A percentile compares a stretch with the other conserved stretches of the same genome.
Conservation (phyloP, 1,140 invertebrate species). For the Cecropterus lyciades region DNA sequence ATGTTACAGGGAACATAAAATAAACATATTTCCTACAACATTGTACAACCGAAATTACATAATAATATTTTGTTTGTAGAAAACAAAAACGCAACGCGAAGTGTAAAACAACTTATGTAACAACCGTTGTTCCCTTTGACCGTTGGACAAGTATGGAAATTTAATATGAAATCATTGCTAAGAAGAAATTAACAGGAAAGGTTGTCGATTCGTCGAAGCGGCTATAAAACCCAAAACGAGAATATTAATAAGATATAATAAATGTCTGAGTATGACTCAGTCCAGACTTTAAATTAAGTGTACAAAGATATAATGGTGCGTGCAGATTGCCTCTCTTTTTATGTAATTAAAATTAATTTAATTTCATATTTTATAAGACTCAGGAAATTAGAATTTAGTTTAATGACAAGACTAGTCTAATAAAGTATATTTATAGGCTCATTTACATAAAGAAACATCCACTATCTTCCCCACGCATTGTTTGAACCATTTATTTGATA, state of each 20-base stretch:
- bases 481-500: too few relatives aligned
- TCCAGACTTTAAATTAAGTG: not conserved
- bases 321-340: not conserved
- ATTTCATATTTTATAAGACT: not conserved
- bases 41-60: not conserved
- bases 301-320: constrained; percentile 8
- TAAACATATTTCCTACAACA: not conserved
- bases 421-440: too few relatives aligned
- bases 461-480: too few relatives aligned
- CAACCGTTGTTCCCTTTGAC: constrained; percentile 15
- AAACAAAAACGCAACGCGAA: too few relatives aligned
- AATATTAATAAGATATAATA: constrained; percentile 24
- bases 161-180: constrained; percentile 23
- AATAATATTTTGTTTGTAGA: constrained; percentile 5
- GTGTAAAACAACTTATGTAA: constrained; percentile 33
- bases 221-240: constrained; percentile 19
- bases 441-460: too few relatives aligned
- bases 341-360: not conserved
- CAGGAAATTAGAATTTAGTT: not conserved
- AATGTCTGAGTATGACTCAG: constrained; percentile 26
- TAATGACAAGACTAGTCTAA: not conserved
- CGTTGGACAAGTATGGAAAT: constrained; percentile 32
- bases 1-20: not conserved
- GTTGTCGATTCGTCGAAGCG: constrained; percentile 31
- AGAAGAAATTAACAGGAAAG: constrained; percentile 33